Evolutionary conservation across 2,113 vertebrate genomes (phyloP).

Genomic region (Chaetops frenatus): DNA sequence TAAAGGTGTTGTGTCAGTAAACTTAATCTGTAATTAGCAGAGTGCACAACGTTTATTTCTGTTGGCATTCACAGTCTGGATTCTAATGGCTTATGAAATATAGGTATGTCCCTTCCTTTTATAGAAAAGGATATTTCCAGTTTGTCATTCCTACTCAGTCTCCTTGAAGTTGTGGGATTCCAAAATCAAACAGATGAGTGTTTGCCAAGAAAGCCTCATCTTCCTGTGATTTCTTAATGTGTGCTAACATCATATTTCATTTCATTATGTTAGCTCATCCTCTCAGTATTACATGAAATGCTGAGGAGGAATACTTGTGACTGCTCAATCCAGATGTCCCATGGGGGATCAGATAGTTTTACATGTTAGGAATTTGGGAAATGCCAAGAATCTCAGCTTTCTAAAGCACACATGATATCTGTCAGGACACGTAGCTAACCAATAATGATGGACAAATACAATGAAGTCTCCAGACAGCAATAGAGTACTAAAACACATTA

Average conservation of each 20-base stretch:
- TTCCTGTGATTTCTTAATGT: neutral
- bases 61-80: neutral
- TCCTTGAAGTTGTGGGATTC: neutral
- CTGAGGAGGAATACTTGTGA: neutral
- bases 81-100: neutral
- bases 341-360: neutral
- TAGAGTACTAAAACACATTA: neutral
- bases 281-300: neutral
- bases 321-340: neutral
- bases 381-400: neutral
- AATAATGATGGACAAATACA: neutral
- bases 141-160: neutral
- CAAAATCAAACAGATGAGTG: neutral
- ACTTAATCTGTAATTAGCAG: neutral
- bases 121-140: neutral
- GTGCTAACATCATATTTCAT: neutral
- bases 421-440: neutral
- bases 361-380: neutral
- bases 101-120: neutral
- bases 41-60: neutral
- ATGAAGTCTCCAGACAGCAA: neutral
- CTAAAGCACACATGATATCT: neutral
- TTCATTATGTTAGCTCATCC: neutral
- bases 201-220: neutral
- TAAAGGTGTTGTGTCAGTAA: neutral